Evolutionary conservation across 2,797 vertebrate genomes (phyloP).

Genomic region (Lepilemur ruficaudatus): DNA sequence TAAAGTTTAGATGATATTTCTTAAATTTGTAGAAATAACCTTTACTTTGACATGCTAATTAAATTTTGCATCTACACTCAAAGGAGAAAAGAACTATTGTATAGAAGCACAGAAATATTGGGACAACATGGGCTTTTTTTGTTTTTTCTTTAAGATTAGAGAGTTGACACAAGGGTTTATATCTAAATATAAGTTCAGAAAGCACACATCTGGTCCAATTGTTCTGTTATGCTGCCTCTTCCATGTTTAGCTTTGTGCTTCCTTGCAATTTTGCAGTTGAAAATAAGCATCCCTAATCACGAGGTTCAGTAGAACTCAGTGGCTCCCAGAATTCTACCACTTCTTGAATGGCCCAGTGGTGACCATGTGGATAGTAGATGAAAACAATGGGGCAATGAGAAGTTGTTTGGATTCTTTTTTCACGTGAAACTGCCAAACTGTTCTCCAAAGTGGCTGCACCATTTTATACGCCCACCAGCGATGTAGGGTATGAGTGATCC

Average conservation of each 20-base stretch:
- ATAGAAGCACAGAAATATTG: accelerated
- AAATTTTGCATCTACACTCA: neutral
- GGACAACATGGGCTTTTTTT: neutral
- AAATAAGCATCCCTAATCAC: neutral
- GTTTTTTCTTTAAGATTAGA: neutral
- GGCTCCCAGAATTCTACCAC: neutral
- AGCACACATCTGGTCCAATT: neutral
- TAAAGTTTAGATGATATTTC: neutral
- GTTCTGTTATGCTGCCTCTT: neutral
- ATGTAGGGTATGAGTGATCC: no score
- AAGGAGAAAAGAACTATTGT: neutral
- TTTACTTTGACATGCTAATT: neutral
- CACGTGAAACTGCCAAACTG: neutral
- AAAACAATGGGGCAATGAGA: neutral
- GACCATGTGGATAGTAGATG: accelerated
- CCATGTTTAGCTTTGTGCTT: neutral
- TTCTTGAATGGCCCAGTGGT: neutral
- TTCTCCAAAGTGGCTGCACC: neutral
- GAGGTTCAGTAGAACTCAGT: neutral
- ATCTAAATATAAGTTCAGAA: neutral
- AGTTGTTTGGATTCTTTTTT: neutral
- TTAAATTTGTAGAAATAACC: neutral
- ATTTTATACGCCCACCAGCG: neutral
- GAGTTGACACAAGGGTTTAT: neutral
- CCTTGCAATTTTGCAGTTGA: neutral